Base-by-base conservation (phyloP, 1,140 invertebrate genomes). In the Lepidotrigona ventralis region DNA sequence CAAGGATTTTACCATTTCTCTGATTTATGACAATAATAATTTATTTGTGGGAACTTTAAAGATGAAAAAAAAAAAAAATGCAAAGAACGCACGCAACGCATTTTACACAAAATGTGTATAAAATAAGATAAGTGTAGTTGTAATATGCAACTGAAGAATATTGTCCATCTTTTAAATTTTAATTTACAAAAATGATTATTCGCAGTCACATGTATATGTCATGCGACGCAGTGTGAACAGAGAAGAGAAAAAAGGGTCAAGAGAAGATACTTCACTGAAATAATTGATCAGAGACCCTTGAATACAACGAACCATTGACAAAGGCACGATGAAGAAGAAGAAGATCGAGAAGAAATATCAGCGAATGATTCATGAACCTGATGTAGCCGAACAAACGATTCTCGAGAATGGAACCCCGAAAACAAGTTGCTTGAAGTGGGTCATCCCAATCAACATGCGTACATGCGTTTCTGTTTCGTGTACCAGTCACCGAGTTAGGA, bases 361-460 rank as follows among this genome's bases (percentile, higher is more conserved):
- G 68, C 58, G 33, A 11, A 77, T 79, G 82, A 79, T 72, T 79
- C 68, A 79, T 21, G 69, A 1, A 54, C n/a, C 19, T 39, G 51
- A 17, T 74, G 83, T 79, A 82, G 76, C 46, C 69, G 79, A 88
- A 46, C 8, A 46, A 83, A 85, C 81, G 68, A 53, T 39, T 72
- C 69, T 85, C 60, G 75, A 54, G 76, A 76, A 68, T 74, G 64
- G 63, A 83, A 74, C 26, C 39, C 70, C 83, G 53, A 81, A 86
- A 86, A 39, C 72, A 26, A 70, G n/a, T 12, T 39, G 39, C 53
- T n/a, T 9, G 21, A 90, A 90, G 89, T 90, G 39, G 86, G 87
- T 86, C 89, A 83, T 81, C 78, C 72, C 60, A 66, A 86, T 19
- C 74, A 75, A 64, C 58, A 81, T 33, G 33, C 33, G 53, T 76